Conservation (phyloP, 2,888 invertebrate species). For the Gandaritis pyraliata region DNA sequence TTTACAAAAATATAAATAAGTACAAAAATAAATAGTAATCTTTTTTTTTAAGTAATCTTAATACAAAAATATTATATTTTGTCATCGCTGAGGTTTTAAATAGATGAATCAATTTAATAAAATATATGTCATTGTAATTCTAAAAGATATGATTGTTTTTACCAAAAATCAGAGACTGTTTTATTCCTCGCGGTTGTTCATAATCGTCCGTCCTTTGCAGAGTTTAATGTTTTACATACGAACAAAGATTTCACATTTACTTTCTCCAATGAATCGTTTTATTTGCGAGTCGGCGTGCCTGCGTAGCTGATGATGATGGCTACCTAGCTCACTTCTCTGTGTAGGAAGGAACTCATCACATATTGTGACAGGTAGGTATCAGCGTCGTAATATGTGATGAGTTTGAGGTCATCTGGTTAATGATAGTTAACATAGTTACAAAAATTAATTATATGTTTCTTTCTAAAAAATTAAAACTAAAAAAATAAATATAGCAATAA, state of each 20-base stretch:
- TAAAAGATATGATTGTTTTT: slow-evolving; percentile 45
- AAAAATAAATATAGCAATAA: too few species aligned
- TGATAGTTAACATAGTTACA: too few species aligned
- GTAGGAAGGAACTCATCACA: neutral
- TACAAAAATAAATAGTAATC: too few species aligned
- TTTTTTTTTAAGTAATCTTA: too few species aligned
- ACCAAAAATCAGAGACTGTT: slow-evolving; percentile 22
- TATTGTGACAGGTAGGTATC: neutral
- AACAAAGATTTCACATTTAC: slow-evolving; percentile 71
- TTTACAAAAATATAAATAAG: too few species aligned
- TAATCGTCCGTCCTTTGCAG: slow-evolving; percentile 39
- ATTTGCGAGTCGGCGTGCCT: slow-evolving; percentile 49
- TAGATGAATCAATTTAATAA: slow-evolving; percentile 27
- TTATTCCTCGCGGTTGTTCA: slow-evolving; percentile 18
- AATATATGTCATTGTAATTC: slow-evolving; percentile 42
- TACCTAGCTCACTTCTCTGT: slow-evolving; percentile 18
- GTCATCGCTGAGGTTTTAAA: slow-evolving; percentile 19
- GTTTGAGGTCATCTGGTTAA: too few species aligned
- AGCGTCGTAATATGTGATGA: too few species aligned
- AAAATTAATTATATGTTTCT: too few species aligned
- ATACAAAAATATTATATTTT: too few species aligned
- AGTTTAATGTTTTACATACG: slow-evolving; percentile 50
- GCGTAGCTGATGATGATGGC: slow-evolving; percentile 12
- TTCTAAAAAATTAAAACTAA: too few species aligned
- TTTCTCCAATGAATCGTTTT: slow-evolving; percentile 65